Evolutionary conservation across 2,888 invertebrate species (phyloP).

Genomic region (Adela reaumurella): DNA sequence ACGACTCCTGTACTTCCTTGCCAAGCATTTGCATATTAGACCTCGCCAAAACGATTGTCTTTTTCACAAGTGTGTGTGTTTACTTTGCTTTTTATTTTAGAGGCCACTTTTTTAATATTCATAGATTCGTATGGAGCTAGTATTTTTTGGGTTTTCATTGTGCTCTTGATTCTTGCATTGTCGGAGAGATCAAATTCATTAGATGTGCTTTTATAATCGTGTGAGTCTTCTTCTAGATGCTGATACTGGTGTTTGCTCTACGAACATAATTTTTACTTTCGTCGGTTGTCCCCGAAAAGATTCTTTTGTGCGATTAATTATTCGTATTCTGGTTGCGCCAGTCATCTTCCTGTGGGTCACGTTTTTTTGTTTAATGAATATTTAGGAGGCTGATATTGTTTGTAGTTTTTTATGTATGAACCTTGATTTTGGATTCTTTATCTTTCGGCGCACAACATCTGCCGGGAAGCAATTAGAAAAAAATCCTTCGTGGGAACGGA

Average conservation of each 20-base stretch:
- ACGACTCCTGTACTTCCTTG: constrained; percentile 18
- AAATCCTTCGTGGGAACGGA: constrained; percentile 42
- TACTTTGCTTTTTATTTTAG: constrained; percentile 48
- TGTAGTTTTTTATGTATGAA: constrained; percentile 26
- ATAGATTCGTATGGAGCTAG: constrained; percentile 36
- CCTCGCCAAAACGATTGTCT: constrained; percentile 25
- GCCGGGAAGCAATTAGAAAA: constrained; percentile 43
- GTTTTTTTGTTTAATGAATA: constrained; percentile 36
- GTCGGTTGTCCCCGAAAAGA: constrained; percentile 37
- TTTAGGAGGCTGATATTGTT: constrained; percentile 19
- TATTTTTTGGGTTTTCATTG: constrained; percentile 30
- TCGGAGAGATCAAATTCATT: constrained; percentile 25
- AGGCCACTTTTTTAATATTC: constrained; percentile 40
- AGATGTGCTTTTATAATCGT: constrained; percentile 37
- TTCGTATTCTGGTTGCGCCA: constrained; percentile 45
- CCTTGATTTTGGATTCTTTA: constrained; percentile 29
- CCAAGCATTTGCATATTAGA: constrained; percentile 39
- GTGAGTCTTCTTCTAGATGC: constrained; percentile 28
- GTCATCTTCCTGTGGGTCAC: constrained; percentile 27
- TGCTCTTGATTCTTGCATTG: constrained; percentile 18
- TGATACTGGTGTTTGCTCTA: constrained; percentile 24
- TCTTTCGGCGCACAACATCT: constrained; percentile 42
- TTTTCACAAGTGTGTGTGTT: constrained; percentile 29
- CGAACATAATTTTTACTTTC: constrained; percentile 35
- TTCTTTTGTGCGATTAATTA: constrained; percentile 47